Evolutionary conservation across 2,797 vertebrate genomes (phyloP).

Genomic region (Heterohyrax brucei): DNA sequence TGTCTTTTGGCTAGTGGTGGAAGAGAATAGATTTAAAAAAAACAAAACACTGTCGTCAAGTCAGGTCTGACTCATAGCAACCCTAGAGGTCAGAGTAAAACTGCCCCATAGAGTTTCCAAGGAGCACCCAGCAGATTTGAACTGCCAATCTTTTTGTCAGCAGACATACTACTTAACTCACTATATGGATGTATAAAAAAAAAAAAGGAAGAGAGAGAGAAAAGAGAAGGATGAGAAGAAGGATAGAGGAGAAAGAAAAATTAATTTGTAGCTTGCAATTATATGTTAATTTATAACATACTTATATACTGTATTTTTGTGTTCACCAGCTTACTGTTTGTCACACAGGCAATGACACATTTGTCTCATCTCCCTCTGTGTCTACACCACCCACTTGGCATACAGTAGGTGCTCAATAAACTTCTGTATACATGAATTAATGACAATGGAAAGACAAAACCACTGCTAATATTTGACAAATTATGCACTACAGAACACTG

Average conservation of each 20-base stretch:
- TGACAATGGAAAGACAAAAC: not conserved
- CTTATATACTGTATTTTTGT: not conserved
- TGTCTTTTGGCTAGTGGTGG: not conserved
- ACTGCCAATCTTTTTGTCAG: too few relatives aligned
- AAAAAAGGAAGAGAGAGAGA: not conserved
- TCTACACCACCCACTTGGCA: not conserved
- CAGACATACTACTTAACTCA: too few relatives aligned
- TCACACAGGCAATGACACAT: not conserved
- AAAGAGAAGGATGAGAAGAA: not conserved
- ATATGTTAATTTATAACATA: not conserved
- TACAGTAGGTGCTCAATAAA: not conserved
- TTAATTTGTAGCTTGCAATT: too few relatives aligned
- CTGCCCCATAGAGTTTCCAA: too few relatives aligned
- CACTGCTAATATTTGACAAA: not conserved
- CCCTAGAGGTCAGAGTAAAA: too few relatives aligned
- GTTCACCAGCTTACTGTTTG: not conserved
- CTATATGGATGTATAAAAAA: too few relatives aligned
- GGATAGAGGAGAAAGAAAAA: not conserved
- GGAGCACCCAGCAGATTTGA: too few relatives aligned
- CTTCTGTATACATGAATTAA: not conserved
- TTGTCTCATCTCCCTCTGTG: not conserved
- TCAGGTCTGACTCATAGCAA: too few relatives aligned
- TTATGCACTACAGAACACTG: not conserved
- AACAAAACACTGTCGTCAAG: too few relatives aligned
- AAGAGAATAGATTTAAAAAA: not conserved